Percentiles rank a stretch among this genome's conserved stretches.
Conservation (phyloP, 1,140 invertebrate species). For the Atta cephalotes region DNA sequence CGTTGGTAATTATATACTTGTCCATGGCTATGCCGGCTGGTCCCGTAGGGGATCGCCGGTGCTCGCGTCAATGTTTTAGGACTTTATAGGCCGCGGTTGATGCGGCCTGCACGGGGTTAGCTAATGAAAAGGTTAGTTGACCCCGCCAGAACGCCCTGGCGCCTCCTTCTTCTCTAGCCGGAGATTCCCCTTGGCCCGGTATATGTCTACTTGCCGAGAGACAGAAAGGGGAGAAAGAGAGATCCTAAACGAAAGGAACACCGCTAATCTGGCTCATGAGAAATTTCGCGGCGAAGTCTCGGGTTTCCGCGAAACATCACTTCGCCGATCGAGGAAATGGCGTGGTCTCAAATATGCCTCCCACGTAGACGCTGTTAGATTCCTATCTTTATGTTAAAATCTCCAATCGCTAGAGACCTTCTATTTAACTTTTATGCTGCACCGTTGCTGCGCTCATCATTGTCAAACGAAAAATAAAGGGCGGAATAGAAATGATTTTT, state of each 20-base stretch:
- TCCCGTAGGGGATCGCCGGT: constrained; percentile 73
- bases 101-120: constrained; percentile 79
- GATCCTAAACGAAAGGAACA: constrained; percentile 33
- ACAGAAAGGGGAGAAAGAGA: constrained; percentile 16
- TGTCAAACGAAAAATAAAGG: background rate
- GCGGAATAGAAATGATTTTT: background rate
- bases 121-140: constrained; percentile 86
- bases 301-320: constrained; percentile 69
- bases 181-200: constrained; percentile 42
- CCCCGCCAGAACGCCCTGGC: constrained; percentile 85
- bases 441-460: background rate
- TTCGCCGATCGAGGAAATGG: constrained; percentile 59
- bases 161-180: constrained; percentile 79
- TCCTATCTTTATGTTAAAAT: constrained; percentile 32
- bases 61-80: constrained; percentile 83
- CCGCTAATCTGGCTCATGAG: constrained; percentile 72
- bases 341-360: constrained; percentile 50
- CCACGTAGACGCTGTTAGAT: constrained; percentile 69
- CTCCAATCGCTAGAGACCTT: background rate
- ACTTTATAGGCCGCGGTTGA: constrained; percentile 80
- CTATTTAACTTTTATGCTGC: background rate
- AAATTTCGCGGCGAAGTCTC: constrained; percentile 58
- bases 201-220: constrained; percentile 39
- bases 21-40: constrained; percentile 39
- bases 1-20: constrained; percentile 80